Evolutionary conservation across 2,797 vertebrate species (phyloP).

Genomic region (Choloepus didactylus): DNA sequence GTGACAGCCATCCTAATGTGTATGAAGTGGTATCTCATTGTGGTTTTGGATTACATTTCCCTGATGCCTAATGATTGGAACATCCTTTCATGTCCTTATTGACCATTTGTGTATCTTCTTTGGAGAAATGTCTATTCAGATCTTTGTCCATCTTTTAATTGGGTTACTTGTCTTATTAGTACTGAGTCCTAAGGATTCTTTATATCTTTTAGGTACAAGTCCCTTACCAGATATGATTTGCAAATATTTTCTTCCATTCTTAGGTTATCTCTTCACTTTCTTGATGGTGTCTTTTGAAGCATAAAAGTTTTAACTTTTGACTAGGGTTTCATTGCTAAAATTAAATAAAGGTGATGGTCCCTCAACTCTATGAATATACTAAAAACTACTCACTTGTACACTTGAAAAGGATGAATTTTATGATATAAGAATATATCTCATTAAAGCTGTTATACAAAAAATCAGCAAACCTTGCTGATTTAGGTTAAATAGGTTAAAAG

Average conservation of each 20-base stretch:
- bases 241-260: background rate
- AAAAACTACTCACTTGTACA: background rate
- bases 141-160: background rate
- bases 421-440: background rate
- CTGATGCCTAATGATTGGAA: background rate
- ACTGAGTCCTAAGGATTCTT: background rate
- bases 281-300: background rate
- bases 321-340: background rate
- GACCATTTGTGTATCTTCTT: background rate
- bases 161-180: conserved; percentile 26
- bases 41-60: background rate
- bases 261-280: background rate
- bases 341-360: background rate
- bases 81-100: background rate
- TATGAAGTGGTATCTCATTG: background rate
- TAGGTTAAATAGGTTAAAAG: conserved; percentile 13
- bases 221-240: conserved; percentile 13
- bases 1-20: background rate
- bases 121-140: background rate
- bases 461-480: background rate
- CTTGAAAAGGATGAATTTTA: background rate
- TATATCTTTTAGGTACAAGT: background rate
- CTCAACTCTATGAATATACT: background rate
- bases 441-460: background rate
- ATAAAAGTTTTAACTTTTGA: conserved; percentile 42